Percentiles rank a stretch among this genome's conserved stretches.
These are phyloP conservation scores for Campoplex nolae DNA, from an alignment of 2,888 invertebrate genomes.

Conservation along the genomic window DNA sequence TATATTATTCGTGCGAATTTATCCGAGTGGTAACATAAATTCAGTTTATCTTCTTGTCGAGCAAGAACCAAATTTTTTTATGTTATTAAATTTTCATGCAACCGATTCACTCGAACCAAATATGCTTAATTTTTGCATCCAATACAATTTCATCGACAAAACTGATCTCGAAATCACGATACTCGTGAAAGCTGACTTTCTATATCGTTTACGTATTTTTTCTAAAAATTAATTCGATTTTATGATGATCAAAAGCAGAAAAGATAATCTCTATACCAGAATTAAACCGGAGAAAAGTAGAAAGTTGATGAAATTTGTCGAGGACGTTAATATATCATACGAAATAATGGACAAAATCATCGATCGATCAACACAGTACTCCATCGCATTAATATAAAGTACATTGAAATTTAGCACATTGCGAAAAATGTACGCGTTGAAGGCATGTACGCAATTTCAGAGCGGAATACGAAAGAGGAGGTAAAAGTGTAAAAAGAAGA, in stretches of 20 bases:
- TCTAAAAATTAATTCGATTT: not conserved
- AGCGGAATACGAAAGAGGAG: slow-evolving; percentile 15
- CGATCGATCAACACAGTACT: slow-evolving; percentile 20
- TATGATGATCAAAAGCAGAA: not conserved
- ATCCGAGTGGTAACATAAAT: not conserved
- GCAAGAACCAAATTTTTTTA: not conserved
- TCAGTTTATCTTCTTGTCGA: not conserved
- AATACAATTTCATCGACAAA: not conserved
- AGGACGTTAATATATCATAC: slow-evolving; percentile 21
- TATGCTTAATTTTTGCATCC: not conserved
- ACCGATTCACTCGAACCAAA: not conserved
- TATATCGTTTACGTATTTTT: not conserved
- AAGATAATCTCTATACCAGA: not conserved
- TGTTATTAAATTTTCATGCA: not conserved
- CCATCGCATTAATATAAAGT: not conserved
- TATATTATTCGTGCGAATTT: slow-evolving; percentile 12
- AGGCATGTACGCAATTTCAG: slow-evolving; percentile 3
- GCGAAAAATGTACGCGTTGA: slow-evolving; percentile 23
- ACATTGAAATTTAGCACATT: slow-evolving; percentile 30
- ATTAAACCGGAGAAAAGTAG: not conserved
- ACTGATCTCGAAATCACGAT: not conserved
- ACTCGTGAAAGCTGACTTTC: not conserved
- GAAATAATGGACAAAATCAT: slow-evolving; percentile 73
- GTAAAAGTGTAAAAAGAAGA: slow-evolving; percentile 23
- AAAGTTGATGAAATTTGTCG: not conserved